Evolutionary conservation across 2,888 invertebrate species (phyloP).

Genomic region (Portevinia maculata): DNA sequence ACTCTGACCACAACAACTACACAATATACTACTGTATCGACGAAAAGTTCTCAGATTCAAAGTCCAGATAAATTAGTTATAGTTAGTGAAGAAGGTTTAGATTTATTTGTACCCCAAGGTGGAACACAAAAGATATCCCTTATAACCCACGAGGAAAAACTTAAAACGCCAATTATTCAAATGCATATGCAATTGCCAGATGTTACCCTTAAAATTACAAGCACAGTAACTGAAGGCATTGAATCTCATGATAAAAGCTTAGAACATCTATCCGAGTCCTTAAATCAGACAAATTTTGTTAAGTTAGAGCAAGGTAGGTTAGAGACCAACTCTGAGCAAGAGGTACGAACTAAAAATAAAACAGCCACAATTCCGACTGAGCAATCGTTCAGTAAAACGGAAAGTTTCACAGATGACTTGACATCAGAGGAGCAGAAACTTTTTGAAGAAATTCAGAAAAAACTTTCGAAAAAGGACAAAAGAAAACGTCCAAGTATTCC

Average conservation of each 20-base stretch:
- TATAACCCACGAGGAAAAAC: constrained; percentile 89
- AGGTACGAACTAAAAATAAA: constrained; percentile 18
- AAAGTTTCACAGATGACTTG: constrained; percentile 76
- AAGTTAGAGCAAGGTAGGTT: constrained; percentile 58
- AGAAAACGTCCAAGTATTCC: constrained; percentile 82
- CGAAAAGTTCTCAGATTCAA: constrained; percentile 79
- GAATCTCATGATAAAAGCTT: constrained; percentile 75
- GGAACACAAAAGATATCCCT: constrained; percentile 85
- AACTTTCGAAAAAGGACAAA: constrained; percentile 81
- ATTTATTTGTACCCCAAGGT: constrained; percentile 78
- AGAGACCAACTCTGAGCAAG: constrained; percentile 31
- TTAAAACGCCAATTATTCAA: constrained; percentile 86
- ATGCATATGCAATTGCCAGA: constrained; percentile 85
- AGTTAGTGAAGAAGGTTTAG: constrained; percentile 78
- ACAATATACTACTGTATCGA: constrained; percentile 78
- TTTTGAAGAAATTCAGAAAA: constrained; percentile 81
- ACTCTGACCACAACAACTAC: constrained; percentile 77
- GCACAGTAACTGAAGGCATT: constrained; percentile 79
- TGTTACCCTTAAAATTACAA: constrained; percentile 80
- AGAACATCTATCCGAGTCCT: constrained; percentile 73
- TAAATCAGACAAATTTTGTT: constrained; percentile 45
- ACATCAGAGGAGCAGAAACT: constrained; percentile 81
- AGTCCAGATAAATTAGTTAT: constrained; percentile 77
- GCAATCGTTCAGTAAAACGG: constrained; percentile 8
- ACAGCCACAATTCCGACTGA: neutral